These are phyloP conservation scores for Scomberomorus guttatus DNA, from an alignment of 2,797 vertebrate species.

Conservation along the genomic window DNA sequence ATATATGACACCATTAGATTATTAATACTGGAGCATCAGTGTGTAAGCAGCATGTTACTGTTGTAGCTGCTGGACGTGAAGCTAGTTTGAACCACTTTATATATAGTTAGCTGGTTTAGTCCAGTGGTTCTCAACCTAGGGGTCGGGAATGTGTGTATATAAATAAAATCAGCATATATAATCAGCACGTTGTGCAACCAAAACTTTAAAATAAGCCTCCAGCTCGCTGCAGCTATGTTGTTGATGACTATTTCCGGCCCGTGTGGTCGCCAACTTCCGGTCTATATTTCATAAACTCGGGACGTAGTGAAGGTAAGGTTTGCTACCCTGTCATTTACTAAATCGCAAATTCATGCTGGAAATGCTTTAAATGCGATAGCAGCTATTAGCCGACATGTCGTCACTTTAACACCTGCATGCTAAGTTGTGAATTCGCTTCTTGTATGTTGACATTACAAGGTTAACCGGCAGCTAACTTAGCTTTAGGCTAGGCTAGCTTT, in stretches of 20 bases:
- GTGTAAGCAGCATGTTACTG: too few species aligned
- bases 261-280: slow-evolving; percentile 53
- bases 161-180: too few species aligned
- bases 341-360: neutral
- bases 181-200: slow-evolving; percentile 26
- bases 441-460: slow-evolving; percentile 70
- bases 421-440: neutral
- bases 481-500: slow-evolving; percentile 39
- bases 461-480: slow-evolving; percentile 65
- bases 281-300: slow-evolving; percentile 59
- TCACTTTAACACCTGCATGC: accelerated
- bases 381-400: accelerated
- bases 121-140: too few species aligned
- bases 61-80: too few species aligned
- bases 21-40: too few species aligned
- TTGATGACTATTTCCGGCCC: slow-evolving; percentile 51
- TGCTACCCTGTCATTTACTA: neutral
- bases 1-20: too few species aligned
- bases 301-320: slow-evolving; percentile 62
- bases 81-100: too few species aligned
- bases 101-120: too few species aligned
- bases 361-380: accelerated
- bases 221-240: neutral
- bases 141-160: too few species aligned
- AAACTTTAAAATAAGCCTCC: slow-evolving; percentile 13